Evolutionary conservation across 2,113 vertebrate genomes (phyloP).

Genomic region (Etia nguti): DNA sequence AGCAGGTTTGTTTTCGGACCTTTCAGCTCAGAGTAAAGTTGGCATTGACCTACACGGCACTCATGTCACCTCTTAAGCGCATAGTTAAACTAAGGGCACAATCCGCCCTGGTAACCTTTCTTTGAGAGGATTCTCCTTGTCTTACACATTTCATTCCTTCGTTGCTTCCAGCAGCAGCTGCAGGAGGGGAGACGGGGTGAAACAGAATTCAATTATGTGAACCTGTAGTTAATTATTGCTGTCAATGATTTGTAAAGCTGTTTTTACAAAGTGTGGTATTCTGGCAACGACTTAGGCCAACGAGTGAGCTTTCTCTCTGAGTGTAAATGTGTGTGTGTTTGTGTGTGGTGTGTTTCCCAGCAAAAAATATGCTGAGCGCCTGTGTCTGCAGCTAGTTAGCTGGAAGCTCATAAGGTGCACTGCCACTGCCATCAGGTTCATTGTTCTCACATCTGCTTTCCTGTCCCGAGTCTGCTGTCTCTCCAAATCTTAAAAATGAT

Average conservation of each 20-base stretch:
- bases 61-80: constrained; percentile 58
- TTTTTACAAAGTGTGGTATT: constrained; percentile 67
- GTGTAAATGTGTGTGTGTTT: constrained; percentile 22
- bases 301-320: constrained; percentile 30
- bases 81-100: constrained; percentile 52
- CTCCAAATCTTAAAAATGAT: background rate
- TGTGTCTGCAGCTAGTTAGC: constrained; percentile 42
- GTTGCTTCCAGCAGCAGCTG: constrained; percentile 26
- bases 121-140: constrained; percentile 34
- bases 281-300: constrained; percentile 48
- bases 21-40: constrained; percentile 43
- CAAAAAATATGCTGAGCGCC: constrained; percentile 19
- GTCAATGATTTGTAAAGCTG: constrained; percentile 67
- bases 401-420: constrained; percentile 7
- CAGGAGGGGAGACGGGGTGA: constrained; percentile 22
- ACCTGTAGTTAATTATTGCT: constrained; percentile 70
- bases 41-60: constrained; percentile 32
- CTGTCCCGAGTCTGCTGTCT: background rate
- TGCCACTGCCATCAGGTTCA: background rate
- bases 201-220: constrained; percentile 62
- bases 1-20: constrained; percentile 1
- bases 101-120: constrained; percentile 57
- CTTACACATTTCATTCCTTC: constrained; percentile 31
- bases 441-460: constrained; percentile 19
- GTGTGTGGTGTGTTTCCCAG: constrained; percentile 22